Percentiles rank a stretch among this genome's conserved stretches.
Conservation (phyloP, 2,888 invertebrate species). For the Chloroclysta siterata region DNA sequence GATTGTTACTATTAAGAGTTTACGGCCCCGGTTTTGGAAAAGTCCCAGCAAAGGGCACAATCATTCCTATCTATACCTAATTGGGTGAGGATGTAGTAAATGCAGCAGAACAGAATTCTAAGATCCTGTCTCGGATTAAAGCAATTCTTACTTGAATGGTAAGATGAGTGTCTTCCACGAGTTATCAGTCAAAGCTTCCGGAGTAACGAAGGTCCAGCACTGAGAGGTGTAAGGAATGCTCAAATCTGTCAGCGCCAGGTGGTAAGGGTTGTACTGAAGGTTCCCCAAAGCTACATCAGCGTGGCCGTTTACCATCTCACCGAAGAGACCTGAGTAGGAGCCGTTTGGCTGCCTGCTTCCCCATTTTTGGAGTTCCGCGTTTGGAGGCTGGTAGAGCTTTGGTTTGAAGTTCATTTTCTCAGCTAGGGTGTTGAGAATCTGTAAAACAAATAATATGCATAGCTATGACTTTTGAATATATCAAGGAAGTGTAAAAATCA, state of each 20-base stretch:
- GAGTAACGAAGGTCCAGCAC: conserved; percentile 93
- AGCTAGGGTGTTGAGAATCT: conserved; percentile 88
- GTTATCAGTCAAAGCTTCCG: conserved; percentile 91
- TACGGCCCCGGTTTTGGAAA: no score
- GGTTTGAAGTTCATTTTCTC: conserved; percentile 89
- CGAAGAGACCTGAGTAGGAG: conserved; percentile 89
- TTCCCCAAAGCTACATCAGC: conserved; percentile 92
- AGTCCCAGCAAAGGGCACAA: no score
- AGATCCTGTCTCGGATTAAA: not conserved
- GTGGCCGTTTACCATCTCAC: conserved; percentile 87
- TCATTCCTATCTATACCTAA: no score
- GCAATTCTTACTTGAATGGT: conserved; percentile 88
- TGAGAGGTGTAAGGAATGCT: conserved; percentile 92
- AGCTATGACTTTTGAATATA: not conserved
- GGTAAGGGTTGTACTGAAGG: conserved; percentile 89
- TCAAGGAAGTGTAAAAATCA: no score
- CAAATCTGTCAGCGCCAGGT: conserved; percentile 89
- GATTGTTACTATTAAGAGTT: no score
- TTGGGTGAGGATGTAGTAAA: not conserved
- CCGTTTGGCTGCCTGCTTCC: conserved; percentile 87
- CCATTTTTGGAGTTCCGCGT: conserved; percentile 87
- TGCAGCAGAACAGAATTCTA: not conserved
- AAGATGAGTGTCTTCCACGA: conserved; percentile 93
- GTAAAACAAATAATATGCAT: conserved; percentile 44
- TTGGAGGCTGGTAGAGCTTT: conserved; percentile 87